Conservation (phyloP, 2,888 invertebrate species). For the Apamea sordens region DNA sequence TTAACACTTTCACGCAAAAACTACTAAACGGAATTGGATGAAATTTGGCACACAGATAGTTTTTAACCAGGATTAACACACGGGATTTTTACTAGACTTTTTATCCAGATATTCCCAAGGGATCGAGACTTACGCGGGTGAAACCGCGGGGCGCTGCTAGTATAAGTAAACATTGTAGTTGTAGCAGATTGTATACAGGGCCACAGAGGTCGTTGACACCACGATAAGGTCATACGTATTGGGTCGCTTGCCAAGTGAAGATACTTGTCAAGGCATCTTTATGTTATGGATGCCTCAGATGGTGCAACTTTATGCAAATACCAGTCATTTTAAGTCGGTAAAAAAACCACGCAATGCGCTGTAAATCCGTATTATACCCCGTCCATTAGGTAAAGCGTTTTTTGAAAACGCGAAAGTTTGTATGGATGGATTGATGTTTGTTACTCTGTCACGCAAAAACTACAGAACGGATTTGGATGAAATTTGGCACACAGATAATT, state of each 20-base stretch:
- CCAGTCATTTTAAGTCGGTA: neutral
- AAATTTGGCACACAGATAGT: too few species aligned
- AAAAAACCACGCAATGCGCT: neutral
- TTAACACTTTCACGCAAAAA: too few species aligned
- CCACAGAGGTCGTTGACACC: conserved; percentile 4
- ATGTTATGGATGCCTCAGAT: neutral
- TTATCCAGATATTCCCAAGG: neutral
- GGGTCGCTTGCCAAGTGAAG: conserved; percentile 3
- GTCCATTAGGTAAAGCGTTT: too few species aligned
- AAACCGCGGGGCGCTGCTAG: neutral
- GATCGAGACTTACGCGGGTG: neutral
- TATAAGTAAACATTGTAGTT: neutral
- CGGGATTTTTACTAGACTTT: too few species aligned
- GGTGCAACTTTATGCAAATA: neutral
- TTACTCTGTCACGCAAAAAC: too few species aligned
- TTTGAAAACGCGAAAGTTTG: too few species aligned
- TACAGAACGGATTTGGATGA: too few species aligned
- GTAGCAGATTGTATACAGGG: neutral
- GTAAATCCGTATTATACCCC: too few species aligned
- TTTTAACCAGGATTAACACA: too few species aligned
- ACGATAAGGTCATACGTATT: conserved; percentile 21
- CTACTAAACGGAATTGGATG: too few species aligned
- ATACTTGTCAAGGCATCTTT: neutral
- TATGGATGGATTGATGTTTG: too few species aligned
- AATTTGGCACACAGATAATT: too few species aligned